Evolutionary conservation across 2,888 invertebrate genomes (phyloP), one percentile per base, ranked within the genome.

Genomic region (Eristalis intricaria): DNA sequence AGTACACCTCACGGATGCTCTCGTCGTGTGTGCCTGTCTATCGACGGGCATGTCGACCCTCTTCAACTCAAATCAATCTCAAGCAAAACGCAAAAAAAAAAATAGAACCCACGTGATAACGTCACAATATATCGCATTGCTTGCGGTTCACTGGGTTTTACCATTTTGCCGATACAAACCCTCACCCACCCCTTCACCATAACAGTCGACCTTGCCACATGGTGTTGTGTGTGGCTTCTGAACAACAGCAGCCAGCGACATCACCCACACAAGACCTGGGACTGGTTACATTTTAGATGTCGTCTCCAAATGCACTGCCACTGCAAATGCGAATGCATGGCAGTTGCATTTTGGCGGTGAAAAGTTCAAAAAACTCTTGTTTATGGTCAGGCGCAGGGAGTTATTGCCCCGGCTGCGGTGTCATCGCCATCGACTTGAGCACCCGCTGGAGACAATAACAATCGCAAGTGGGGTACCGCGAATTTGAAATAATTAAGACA

Each of bases 71-170:
- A 58, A 61, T 50, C 35, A 61, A 66, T 50, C 66, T 32, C 38
- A 23, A 11, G 15, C 15, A 29, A 32, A 10, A 32, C 1, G 4
- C 4, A 29, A 29, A 29, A 29, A 29, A 5, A 29, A 4, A 32
- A 4, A 0, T 5, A 2, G 5, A 32, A 26, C 43, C 40, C 66
- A 73, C 66, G 66, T 79, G 73, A 73, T 50, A 79, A 35, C 79
- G 73, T 79, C 60, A 73, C 60, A 61, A 10, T 13, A 23, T 66
- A 73, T 61, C 50, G 19, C 15, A 66, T 79, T 60, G 4, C 23
- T 50, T 71, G 61, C 65, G 71, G 79, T 79, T 79, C 79, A 65
- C 7, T 73, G 71, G 66, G 35, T 73, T 61, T 66, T 73, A 66
- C 79, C 71, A 29, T 32, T 79, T 70, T 58, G 1, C 4, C 56